A percentile compares a stretch with the other conserved stretches of the same genome.
Conservation (phyloP, 2,797 vertebrate species). For the Neosilurus mollespiculum region DNA sequence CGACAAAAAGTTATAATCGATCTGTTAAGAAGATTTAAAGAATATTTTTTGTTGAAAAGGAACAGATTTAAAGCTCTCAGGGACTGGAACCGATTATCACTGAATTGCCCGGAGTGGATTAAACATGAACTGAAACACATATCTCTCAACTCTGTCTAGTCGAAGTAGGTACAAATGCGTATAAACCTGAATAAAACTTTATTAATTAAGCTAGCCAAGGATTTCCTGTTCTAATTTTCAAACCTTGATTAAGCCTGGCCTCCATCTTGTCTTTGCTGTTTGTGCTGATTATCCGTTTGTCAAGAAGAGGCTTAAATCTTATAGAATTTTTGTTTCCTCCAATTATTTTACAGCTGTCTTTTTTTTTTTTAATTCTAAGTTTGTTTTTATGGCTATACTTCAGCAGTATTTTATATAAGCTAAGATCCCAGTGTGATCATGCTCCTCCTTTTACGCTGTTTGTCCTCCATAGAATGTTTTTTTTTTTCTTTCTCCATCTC, state of each 20-base stretch:
- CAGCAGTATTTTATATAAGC: conserved; percentile 38
- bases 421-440: not conserved
- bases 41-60: not conserved
- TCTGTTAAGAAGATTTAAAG: not conserved
- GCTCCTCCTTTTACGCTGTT: not conserved
- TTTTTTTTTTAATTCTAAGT: no score
- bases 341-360: not conserved
- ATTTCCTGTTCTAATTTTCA: not conserved
- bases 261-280: conserved; percentile 10
- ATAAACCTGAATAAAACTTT: not conserved
- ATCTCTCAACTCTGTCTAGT: not conserved
- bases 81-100: conserved; percentile 26
- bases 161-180: not conserved
- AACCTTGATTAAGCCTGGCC: not conserved
- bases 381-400: conserved; percentile 6
- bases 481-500: rapidly evolving
- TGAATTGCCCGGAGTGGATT: not conserved
- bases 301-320: not conserved
- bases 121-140: not conserved
- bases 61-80: not conserved
- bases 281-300: not conserved
- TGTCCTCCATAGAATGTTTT: not conserved
- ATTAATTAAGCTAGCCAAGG: conserved; percentile 24
- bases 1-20: not conserved
- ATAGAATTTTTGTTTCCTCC: not conserved